Conservation (phyloP, 2,888 invertebrate species). For the Conus canariensis region DNA sequence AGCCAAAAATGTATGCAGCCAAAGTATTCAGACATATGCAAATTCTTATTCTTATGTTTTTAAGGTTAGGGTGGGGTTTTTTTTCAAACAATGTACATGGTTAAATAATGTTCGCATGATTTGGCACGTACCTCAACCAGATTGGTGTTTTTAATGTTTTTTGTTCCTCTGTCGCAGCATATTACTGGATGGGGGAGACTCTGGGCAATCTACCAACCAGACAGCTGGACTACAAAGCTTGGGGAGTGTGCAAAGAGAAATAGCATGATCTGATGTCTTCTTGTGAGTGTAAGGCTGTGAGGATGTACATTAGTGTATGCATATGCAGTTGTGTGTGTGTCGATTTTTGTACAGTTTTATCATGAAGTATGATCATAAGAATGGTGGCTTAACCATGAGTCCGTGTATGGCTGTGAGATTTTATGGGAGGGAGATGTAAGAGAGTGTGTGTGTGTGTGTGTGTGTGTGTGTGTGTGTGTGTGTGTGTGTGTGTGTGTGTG, state of each 20-base stretch:
- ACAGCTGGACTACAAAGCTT: slow-evolving; percentile 20
- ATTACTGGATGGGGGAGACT: slow-evolving; percentile 33
- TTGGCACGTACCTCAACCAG: too few relatives aligned
- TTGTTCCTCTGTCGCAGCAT: slow-evolving; percentile 25
- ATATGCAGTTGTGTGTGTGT: not conserved
- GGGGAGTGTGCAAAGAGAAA: slow-evolving; percentile 24
- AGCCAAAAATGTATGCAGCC: too few relatives aligned
- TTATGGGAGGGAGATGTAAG: too few relatives aligned
- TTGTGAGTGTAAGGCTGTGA: not conserved
- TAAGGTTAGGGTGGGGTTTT: too few relatives aligned
- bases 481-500: too few relatives aligned
- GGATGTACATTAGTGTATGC: not conserved
- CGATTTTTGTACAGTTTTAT: not conserved
- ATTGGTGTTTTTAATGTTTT: not conserved
- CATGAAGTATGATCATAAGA: too few relatives aligned
- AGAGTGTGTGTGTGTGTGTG: too few relatives aligned
- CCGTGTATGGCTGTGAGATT: too few relatives aligned
- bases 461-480: too few relatives aligned
- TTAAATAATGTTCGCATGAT: too few relatives aligned
- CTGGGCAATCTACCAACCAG: slow-evolving; percentile 24
- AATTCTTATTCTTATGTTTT: not conserved
- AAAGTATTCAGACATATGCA: not conserved
- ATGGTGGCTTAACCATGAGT: too few relatives aligned
- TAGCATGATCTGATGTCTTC: not conserved
- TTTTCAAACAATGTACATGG: too few relatives aligned